These are phyloP conservation scores for Geotrupes spiniger DNA, from an alignment of 2,888 invertebrate species.

Conservation along the genomic window DNA sequence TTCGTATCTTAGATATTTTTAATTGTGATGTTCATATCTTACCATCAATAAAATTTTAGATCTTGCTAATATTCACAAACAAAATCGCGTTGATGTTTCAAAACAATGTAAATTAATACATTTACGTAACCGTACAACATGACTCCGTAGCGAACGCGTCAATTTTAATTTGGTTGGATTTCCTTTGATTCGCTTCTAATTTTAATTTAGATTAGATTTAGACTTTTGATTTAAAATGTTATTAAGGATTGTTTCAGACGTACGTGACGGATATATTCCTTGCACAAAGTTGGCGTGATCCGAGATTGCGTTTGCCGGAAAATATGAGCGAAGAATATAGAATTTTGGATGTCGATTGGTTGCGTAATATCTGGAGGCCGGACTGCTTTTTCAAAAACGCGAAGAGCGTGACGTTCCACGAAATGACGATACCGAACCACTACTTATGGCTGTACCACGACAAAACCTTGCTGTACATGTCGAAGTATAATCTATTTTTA, in stretches of 20 bases:
- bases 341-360: constrained; percentile 85
- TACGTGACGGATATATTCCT: constrained; percentile 91
- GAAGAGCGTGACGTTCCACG: constrained; percentile 88
- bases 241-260: constrained; percentile 77
- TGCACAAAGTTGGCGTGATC: constrained; percentile 91
- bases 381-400: constrained; percentile 94
- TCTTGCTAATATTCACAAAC: too few relatives aligned
- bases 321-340: constrained; percentile 92
- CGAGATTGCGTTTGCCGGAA: constrained; percentile 82
- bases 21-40: too few relatives aligned
- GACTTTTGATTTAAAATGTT: too few relatives aligned
- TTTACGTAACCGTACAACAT: too few relatives aligned
- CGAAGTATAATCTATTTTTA: constrained; percentile 65
- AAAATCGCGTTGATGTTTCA: too few relatives aligned
- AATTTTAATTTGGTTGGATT: too few relatives aligned
- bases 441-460: constrained; percentile 90
- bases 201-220: too few relatives aligned
- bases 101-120: too few relatives aligned
- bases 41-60: too few relatives aligned
- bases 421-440: constrained; percentile 93
- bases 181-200: too few relatives aligned
- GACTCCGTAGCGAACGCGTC: too few relatives aligned
- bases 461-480: constrained; percentile 89
- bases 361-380: constrained; percentile 88
- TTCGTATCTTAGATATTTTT: too few relatives aligned